A percentile compares a stretch with the other conserved stretches of the same genome.
Evolutionary conservation across 2,888 invertebrate genomes (phyloP).

Genomic region (Agrochola circellaris): DNA sequence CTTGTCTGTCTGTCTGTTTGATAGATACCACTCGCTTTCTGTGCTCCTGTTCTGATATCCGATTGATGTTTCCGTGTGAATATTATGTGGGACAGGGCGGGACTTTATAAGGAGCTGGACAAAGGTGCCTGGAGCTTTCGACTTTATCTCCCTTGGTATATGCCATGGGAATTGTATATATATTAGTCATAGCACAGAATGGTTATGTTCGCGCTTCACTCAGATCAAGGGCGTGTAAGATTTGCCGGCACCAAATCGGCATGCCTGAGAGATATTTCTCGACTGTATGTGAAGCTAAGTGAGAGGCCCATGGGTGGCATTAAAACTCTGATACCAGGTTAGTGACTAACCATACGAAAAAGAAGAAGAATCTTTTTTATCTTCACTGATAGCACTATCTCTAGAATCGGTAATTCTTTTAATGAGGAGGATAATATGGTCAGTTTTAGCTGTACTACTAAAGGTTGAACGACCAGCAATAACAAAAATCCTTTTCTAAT

Average conservation of each 20-base stretch:
- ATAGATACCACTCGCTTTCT: constrained; percentile 66
- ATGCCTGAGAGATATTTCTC: no score
- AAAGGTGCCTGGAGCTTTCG: background rate
- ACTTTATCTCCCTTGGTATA: background rate
- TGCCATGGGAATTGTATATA: background rate
- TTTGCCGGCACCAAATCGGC: no score
- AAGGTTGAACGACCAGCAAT: background rate
- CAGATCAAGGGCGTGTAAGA: background rate
- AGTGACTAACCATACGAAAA: no score
- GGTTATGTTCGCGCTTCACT: no score
- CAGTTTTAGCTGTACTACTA: background rate
- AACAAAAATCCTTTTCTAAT: background rate
- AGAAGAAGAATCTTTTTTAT: background rate
- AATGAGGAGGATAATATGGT: background rate
- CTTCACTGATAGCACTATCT: no score
- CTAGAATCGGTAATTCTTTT: no score
- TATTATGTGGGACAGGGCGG: constrained; percentile 34
- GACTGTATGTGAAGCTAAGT: no score
- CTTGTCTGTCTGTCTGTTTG: constrained; percentile 71
- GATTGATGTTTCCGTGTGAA: constrained; percentile 69
- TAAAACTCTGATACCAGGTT: no score
- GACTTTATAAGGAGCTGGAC: constrained; percentile 13
- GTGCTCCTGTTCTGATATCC: constrained; percentile 55
- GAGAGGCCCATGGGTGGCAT: no score
- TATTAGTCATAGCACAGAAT: no score